phyloP scores from a whole-genome alignment of 2,113 vertebrate species.

The Sorex fumeus region DNA sequence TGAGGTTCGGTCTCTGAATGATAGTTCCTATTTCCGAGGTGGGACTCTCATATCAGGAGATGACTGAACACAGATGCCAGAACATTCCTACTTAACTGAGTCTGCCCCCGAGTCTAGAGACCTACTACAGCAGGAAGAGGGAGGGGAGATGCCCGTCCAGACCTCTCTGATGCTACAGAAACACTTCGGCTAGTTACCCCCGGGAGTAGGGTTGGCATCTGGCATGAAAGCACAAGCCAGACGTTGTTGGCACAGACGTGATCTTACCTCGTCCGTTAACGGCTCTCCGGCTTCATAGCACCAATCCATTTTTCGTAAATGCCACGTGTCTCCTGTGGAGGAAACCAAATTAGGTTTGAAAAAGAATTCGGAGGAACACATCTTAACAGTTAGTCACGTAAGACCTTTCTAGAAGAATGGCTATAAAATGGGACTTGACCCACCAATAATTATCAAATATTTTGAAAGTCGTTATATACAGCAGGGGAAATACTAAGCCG shows the following conservation, averaged over 20 bases:
- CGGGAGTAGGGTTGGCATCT: background rate
- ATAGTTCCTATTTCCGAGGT: background rate
- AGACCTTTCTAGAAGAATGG: background rate
- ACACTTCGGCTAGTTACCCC: constrained; percentile 27
- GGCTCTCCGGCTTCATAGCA: constrained; percentile 95
- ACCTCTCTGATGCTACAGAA: background rate
- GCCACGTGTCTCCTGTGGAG: constrained; percentile 90
- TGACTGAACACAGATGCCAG: background rate
- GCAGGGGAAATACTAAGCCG: constrained; percentile 35
- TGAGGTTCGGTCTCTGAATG: background rate
- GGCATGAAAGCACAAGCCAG: background rate
- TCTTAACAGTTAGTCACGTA: constrained; percentile 1
- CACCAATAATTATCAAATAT: background rate
- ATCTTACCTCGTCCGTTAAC: constrained; percentile 91
- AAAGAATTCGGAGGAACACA: background rate
- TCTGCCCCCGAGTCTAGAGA: too few species aligned
- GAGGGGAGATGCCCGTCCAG: background rate
- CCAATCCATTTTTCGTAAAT: constrained; percentile 94
- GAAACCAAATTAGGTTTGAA: constrained; percentile 52
- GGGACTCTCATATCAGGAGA: background rate
- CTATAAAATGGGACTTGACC: background rate
- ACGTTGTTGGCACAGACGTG: background rate
- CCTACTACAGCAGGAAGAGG: background rate
- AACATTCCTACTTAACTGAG: too few species aligned
- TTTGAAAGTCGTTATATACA: constrained; percentile 13